These are phyloP conservation scores for Himalopsyche anomala DNA, from an alignment of 2,888 invertebrate species.

Conservation along the genomic window DNA sequence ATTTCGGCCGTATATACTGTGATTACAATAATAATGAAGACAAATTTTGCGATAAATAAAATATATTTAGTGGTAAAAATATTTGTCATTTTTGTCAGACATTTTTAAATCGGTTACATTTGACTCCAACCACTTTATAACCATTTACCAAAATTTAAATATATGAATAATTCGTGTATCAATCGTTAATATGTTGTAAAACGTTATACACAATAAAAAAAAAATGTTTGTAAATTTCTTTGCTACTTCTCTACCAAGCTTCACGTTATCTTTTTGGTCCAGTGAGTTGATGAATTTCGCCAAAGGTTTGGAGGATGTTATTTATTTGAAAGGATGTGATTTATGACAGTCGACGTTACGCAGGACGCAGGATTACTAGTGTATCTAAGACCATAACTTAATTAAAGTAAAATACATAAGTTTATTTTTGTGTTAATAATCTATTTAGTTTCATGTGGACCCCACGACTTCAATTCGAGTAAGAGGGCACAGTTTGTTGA, in stretches of 20 bases:
- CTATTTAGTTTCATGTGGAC: too few relatives aligned
- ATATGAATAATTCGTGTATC: background rate
- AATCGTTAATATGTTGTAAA: background rate
- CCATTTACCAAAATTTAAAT: too few relatives aligned
- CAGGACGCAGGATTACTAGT: constrained; percentile 16
- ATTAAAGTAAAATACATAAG: background rate
- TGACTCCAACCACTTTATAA: too few relatives aligned
- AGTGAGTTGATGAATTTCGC: constrained; percentile 64
- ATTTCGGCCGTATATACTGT: too few relatives aligned
- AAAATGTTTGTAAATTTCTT: background rate
- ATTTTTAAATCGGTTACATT: too few relatives aligned
- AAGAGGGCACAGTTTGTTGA: too few relatives aligned
- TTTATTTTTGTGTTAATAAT: background rate
- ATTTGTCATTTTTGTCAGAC: too few relatives aligned
- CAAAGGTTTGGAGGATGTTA: constrained; percentile 36
- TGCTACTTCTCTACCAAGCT: background rate
- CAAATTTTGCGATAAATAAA: too few relatives aligned
- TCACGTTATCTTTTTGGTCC: constrained; percentile 61
- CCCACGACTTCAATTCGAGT: too few relatives aligned
- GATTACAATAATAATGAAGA: too few relatives aligned
- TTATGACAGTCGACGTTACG: constrained; percentile 44
- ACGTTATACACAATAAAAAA: background rate
- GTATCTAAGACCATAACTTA: constrained; percentile 18
- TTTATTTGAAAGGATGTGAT: constrained; percentile 50
- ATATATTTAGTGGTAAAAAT: too few relatives aligned